Conservation (phyloP, 2,113 vertebrate species). For the Dicaeum eximium region DNA sequence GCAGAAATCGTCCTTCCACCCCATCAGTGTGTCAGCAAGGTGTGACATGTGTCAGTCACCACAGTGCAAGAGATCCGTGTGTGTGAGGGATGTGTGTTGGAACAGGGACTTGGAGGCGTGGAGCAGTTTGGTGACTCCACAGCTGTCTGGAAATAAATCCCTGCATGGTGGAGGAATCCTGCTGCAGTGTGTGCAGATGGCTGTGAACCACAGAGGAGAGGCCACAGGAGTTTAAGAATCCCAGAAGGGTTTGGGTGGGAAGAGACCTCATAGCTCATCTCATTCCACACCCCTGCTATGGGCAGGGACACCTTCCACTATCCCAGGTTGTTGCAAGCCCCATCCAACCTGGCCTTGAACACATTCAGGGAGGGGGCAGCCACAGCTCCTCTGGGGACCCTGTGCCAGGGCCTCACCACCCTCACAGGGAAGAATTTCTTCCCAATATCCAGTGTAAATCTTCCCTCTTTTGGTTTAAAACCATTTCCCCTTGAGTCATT, state of each 20-base stretch:
- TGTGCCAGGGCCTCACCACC: not conserved
- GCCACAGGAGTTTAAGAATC: not conserved
- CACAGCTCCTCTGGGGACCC: not conserved
- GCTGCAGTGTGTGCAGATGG: not conserved
- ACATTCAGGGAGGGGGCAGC: not conserved
- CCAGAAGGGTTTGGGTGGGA: not conserved
- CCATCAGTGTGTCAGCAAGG: not conserved
- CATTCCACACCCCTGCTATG: not conserved
- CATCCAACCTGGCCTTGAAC: not conserved
- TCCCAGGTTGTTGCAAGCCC: not conserved
- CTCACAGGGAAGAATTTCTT: not conserved
- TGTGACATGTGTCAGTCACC: not conserved
- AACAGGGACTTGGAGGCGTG: not conserved
- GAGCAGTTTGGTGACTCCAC: not conserved
- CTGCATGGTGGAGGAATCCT: not conserved
- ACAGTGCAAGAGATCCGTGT: too few relatives aligned
- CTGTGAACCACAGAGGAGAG: not conserved
- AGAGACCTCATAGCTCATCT: not conserved
- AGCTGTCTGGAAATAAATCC: not conserved
- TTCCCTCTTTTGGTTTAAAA: not conserved
- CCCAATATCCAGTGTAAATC: not conserved
- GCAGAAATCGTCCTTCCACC: not conserved
- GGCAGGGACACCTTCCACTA: not conserved
- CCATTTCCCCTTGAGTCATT: not conserved
- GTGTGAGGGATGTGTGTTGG: not conserved